Conservation (phyloP, 2,797 vertebrate species). For the Clangula hyemalis region DNA sequence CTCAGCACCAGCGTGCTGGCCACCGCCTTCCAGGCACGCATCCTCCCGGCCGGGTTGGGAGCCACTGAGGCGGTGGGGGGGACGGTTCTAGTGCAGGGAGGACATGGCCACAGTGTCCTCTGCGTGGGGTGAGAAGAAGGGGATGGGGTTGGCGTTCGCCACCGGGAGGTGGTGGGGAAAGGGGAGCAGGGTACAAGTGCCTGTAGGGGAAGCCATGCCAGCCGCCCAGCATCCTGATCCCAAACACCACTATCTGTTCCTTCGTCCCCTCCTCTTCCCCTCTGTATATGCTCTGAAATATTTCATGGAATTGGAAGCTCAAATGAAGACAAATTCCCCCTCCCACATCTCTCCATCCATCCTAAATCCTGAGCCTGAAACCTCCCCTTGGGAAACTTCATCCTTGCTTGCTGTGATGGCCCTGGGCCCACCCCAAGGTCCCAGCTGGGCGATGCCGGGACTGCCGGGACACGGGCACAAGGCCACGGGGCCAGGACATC, state of each 20-base stretch:
- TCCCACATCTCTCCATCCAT: not conserved
- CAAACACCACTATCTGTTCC: fast-evolving
- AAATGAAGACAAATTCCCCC: not conserved
- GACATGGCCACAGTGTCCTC: not conserved
- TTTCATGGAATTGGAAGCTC: not conserved
- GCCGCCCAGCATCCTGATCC: not conserved
- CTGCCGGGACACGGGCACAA: not conserved
- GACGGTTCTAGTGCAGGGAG: not conserved
- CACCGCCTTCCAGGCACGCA: constrained; percentile 81
- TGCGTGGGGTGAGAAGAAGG: not conserved
- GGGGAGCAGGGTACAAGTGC: not conserved
- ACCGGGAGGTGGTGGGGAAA: fast-evolving
- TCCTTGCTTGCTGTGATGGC: fast-evolving
- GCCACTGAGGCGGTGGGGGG: not conserved
- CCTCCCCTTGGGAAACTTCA: not conserved
- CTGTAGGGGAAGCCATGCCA: fast-evolving
- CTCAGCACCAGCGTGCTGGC: constrained; percentile 78
- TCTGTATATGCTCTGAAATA: fast-evolving
- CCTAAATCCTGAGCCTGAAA: not conserved
- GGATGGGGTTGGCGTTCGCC: fast-evolving
- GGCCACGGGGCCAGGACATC: not conserved
- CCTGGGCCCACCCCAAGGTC: fast-evolving
- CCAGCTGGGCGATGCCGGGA: not conserved
- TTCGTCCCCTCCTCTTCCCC: not conserved
- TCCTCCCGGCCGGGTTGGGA: not conserved